Evolutionary conservation across 2,888 invertebrate species (phyloP).

Genomic region (Campaea margaritaria): DNA sequence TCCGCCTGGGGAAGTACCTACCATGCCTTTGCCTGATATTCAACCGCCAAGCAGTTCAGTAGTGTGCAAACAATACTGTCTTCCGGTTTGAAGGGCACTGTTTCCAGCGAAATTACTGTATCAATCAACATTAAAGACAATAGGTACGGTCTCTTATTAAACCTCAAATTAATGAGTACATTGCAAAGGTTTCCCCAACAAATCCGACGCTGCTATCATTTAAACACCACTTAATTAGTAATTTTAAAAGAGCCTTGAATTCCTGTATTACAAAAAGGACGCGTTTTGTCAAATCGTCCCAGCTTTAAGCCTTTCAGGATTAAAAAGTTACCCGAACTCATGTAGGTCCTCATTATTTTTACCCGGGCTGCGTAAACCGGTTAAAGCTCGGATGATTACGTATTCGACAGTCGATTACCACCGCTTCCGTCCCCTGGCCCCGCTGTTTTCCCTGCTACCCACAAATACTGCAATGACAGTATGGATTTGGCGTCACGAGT

Average conservation of each 20-base stretch:
- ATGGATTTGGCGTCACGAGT: neutral
- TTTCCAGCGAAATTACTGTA: too few species aligned
- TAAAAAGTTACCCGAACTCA: constrained; percentile 34
- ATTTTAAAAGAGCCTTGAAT: neutral
- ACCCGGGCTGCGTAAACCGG: constrained; percentile 38
- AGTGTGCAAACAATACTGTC: too few species aligned
- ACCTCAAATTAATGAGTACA: too few species aligned
- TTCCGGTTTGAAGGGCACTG: too few species aligned
- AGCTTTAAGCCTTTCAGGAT: constrained; percentile 19
- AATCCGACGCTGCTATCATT: neutral
- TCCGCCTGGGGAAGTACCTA: too few species aligned
- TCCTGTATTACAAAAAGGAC: constrained; percentile 1
- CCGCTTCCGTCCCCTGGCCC: constrained; percentile 21
- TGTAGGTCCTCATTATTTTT: constrained; percentile 29
- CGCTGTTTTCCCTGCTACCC: constrained; percentile 11
- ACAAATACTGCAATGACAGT: constrained; percentile 3
- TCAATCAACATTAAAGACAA: too few species aligned
- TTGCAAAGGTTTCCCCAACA: too few species aligned
- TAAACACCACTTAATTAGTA: neutral
- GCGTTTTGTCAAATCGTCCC: constrained; percentile 3
- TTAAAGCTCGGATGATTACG: constrained; percentile 46
- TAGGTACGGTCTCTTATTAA: too few species aligned
- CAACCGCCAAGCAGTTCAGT: too few species aligned
- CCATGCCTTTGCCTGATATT: too few species aligned
- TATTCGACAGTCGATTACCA: constrained; percentile 44